Base-by-base conservation (phyloP, 2,888 invertebrate genomes). In the Homarus gammarus region DNA sequence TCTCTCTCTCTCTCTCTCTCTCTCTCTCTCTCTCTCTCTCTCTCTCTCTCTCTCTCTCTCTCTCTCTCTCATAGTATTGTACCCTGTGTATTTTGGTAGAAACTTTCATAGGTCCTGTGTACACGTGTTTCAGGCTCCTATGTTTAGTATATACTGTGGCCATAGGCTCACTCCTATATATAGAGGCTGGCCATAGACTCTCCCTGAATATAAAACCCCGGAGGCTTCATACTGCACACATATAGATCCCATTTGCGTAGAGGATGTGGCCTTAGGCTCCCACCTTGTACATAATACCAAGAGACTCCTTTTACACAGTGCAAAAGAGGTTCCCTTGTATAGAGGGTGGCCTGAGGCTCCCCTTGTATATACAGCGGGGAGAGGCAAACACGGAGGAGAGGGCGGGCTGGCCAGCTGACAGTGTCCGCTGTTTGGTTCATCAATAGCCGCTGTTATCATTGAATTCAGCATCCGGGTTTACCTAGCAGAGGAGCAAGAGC, bases 11-110 rank as follows among this genome's bases (percentile, higher is more conserved):
- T 64, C 64, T 64, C 64, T 64, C 64, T 64, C 64, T 64, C 64
- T 64, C 27, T 68, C 68, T 68, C 68, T 68, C 68, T 68, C 68
- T 68, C 68, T 68, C 68, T 68, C 68, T 68, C 68, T 68, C 68
- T 68, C 68, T 68, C 68, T 68, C 68, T 68, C 68, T 68, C 68
- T 68, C 68, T 68, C 68, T 68, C 68, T 12, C 68, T 12, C 10
- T 68, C 68, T 68, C 12, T 33, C 33, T 68, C 31, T 68, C 33
- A 31, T 27, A 22, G 31, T 27, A 72, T 72, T 72, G 38, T 72
- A 72, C 18, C 15, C 0, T 27, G 5, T 22, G n/a, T 38, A 40
- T 38, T 38, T 27, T n/a, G 22, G 22, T 2, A n/a, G 38, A 40
- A 27, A n/a, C 73, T 75, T 0, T 40, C 22, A 1, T 49, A 49